A percentile compares a stretch with the other conserved stretches of the same genome.
Conservation (phyloP, 1,140 invertebrate species). For the Lethrus apterus region DNA sequence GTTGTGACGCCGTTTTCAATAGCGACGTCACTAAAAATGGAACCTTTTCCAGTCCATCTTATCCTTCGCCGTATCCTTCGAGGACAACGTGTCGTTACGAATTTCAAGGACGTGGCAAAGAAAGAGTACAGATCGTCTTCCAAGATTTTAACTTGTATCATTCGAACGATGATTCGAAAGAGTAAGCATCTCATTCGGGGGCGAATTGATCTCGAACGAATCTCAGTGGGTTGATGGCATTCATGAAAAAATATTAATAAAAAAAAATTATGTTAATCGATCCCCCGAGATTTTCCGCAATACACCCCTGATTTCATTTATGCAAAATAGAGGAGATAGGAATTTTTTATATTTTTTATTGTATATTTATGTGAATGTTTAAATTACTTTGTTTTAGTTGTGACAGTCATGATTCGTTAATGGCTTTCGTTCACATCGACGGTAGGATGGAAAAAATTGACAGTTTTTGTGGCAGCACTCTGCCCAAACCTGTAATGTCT, state of each 20-base stretch:
- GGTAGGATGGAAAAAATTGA: slow-evolving; percentile 74
- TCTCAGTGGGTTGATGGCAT: no score
- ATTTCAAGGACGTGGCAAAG: slow-evolving; percentile 73
- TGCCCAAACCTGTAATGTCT: slow-evolving; percentile 82
- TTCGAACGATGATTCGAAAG: slow-evolving; percentile 49
- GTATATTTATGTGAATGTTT: no score
- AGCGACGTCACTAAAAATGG: slow-evolving; percentile 77
- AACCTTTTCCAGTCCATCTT: slow-evolving; percentile 68
- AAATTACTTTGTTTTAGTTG: slow-evolving; percentile 61
- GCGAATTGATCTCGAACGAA: no score
- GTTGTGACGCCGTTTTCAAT: slow-evolving; percentile 68
- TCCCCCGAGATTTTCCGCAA: no score
- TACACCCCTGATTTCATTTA: no score
- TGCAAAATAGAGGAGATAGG: no score
- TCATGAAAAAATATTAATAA: no score
- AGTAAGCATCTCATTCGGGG: slow-evolving; percentile 52
- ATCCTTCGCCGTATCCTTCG: slow-evolving; percentile 64
- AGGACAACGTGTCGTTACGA: slow-evolving; percentile 74
- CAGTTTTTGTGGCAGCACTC: slow-evolving; percentile 69
- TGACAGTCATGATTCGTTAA: slow-evolving; percentile 64
- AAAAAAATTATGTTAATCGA: no score
- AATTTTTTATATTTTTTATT: no score
- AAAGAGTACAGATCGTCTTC: slow-evolving; percentile 69
- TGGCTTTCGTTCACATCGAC: slow-evolving; percentile 70
- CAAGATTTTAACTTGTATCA: slow-evolving; percentile 63